A percentile compares a stretch with the other conserved stretches of the same genome.
These are phyloP conservation scores for Alviniconcha strummeri DNA, from an alignment of 2,888 invertebrate species.

Conservation along the genomic window DNA sequence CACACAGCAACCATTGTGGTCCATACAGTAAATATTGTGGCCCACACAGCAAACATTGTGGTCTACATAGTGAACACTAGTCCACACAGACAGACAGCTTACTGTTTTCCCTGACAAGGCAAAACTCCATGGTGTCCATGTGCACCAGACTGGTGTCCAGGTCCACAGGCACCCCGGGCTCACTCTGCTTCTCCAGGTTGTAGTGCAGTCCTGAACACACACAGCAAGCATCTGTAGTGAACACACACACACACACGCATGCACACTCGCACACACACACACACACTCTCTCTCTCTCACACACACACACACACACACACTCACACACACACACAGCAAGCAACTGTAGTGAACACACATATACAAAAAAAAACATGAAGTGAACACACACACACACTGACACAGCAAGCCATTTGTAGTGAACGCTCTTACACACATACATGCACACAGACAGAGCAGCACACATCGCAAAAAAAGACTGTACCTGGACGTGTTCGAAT, in stretches of 20 bases:
- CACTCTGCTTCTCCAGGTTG: conserved; percentile 71
- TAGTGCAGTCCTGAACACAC: conserved; percentile 66
- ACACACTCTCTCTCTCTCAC: neutral
- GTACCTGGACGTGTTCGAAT: conserved; percentile 61
- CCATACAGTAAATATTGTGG: no score
- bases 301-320: conserved; percentile 4
- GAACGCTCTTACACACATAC: no score
- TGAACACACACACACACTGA: neutral
- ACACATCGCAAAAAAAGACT: neutral
- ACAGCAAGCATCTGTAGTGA: neutral
- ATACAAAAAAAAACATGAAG: neutral
- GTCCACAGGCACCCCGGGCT: conserved; percentile 70
- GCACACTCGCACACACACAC: neutral
- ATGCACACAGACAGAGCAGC: neutral
- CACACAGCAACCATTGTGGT: no score
- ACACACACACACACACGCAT: conserved; percentile 9
- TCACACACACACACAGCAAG: conserved; percentile 5
- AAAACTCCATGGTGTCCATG: conserved; percentile 71
- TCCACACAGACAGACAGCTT: conserved; percentile 19
- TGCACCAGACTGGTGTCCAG: conserved; percentile 67
- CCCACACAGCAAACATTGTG: no score
- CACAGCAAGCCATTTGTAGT: neutral
- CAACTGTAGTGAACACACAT: neutral
- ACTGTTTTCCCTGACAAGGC: conserved; percentile 72
- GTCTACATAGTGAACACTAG: no score